Conservation (phyloP, 2,797 vertebrate species). For the Phataginus tricuspis region DNA sequence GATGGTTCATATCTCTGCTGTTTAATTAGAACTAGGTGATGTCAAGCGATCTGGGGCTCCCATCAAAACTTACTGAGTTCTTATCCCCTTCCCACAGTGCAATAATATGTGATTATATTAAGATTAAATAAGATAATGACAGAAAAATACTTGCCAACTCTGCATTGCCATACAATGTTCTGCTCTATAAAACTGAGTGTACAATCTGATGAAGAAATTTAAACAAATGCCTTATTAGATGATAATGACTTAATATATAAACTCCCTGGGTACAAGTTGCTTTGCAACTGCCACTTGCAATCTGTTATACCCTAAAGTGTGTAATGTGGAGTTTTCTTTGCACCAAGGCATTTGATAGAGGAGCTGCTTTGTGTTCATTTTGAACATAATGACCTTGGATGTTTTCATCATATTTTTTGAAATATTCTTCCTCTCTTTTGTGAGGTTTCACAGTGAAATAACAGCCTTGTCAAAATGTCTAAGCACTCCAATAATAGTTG, state of each 20-base stretch:
- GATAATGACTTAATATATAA: not conserved
- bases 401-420: constrained; percentile 67
- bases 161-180: not conserved
- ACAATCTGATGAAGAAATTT: constrained; percentile 11
- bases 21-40: constrained; percentile 31
- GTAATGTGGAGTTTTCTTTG: not conserved
- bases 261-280: not conserved
- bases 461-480: constrained; percentile 71
- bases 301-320: not conserved
- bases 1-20: not conserved
- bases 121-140: constrained; percentile 15
- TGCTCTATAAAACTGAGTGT: not conserved
- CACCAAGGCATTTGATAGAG: not conserved
- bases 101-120: not conserved
- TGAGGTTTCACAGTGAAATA: constrained; percentile 64
- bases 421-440: constrained; percentile 61
- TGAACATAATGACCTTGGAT: constrained; percentile 52
- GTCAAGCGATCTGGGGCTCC: not conserved
- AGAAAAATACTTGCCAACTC: not conserved
- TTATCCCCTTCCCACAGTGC: not conserved
- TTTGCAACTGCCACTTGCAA: not conserved
- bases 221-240: not conserved
- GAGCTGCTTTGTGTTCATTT: not conserved
- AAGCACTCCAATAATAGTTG: constrained; percentile 35
- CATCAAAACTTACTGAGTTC: constrained; percentile 6